Conservation (phyloP, 2,888 invertebrate genomes). For the Brachyptera risi region DNA sequence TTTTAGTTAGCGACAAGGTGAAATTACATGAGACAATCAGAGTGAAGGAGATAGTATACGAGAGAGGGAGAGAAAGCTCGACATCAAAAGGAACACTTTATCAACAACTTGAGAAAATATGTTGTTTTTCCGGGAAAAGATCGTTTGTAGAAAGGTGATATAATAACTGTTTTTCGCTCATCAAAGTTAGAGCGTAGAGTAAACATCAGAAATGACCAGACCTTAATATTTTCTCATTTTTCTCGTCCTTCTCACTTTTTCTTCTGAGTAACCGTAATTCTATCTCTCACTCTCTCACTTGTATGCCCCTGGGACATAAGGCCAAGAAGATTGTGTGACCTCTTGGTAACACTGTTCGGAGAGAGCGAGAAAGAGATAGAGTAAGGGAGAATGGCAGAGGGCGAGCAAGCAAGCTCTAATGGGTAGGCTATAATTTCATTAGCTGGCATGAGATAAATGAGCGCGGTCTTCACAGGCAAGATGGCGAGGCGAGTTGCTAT, state of each 20-base stretch:
- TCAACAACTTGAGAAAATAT: constrained; percentile 9
- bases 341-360: constrained; percentile 11
- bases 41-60: neutral
- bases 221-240: constrained; percentile 21
- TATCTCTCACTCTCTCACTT: too few relatives aligned
- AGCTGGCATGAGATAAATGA: constrained; percentile 54
- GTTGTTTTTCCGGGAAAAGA: constrained; percentile 10
- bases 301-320: constrained; percentile 20
- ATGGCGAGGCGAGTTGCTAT: constrained; percentile 16
- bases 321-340: constrained; percentile 20
- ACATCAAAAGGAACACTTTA: constrained; percentile 9
- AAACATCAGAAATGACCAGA: constrained; percentile 25
- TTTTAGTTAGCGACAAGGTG: constrained; percentile 12
- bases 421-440: constrained; percentile 54
- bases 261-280: too few relatives aligned
- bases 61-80: constrained; percentile 1
- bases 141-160: constrained; percentile 21
- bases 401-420: constrained; percentile 23
- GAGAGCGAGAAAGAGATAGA: constrained; percentile 3
- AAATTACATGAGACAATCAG: neutral
- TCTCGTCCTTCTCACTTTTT: too few relatives aligned
- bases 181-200: constrained; percentile 25
- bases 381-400: constrained; percentile 2
- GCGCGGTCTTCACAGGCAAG: constrained; percentile 36
- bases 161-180: constrained; percentile 22